These are phyloP conservation scores for Leucozona laternaria DNA, from an alignment of 2,888 invertebrate species.

Conservation along the genomic window DNA sequence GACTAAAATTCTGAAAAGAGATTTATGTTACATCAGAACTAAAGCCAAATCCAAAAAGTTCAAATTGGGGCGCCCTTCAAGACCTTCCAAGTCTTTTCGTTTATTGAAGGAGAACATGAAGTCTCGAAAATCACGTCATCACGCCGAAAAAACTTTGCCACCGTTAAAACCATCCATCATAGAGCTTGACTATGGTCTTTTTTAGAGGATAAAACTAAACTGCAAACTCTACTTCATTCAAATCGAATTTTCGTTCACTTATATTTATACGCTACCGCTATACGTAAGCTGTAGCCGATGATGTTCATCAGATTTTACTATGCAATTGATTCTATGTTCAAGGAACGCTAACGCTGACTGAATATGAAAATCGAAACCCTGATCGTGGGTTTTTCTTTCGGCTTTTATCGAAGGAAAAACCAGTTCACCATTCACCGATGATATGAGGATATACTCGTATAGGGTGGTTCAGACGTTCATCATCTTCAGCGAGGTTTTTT, in stretches of 20 bases:
- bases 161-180: not conserved
- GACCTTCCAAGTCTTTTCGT: no score
- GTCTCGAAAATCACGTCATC: not conserved
- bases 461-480: constrained; percentile 41
- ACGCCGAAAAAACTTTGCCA: not conserved
- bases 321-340: not conserved
- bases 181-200: not conserved
- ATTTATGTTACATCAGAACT: no score
- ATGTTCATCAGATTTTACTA: constrained; percentile 14
- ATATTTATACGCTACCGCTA: no score
- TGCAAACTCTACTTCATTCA: not conserved
- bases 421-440: constrained; percentile 23
- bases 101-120: no score
- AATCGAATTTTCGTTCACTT: not conserved
- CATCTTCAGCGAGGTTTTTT: not conserved
- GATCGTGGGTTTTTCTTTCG: constrained; percentile 54
- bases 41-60: no score
- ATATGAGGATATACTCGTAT: constrained; percentile 3
- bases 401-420: constrained; percentile 35
- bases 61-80: no score
- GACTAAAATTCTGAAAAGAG: no score
- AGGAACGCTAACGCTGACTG: not conserved
- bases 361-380: constrained; percentile 64
- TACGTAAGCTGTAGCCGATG: not conserved
- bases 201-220: not conserved